Evolutionary conservation across 2,888 invertebrate species (phyloP).

Genomic region (Sthenelais limicola): DNA sequence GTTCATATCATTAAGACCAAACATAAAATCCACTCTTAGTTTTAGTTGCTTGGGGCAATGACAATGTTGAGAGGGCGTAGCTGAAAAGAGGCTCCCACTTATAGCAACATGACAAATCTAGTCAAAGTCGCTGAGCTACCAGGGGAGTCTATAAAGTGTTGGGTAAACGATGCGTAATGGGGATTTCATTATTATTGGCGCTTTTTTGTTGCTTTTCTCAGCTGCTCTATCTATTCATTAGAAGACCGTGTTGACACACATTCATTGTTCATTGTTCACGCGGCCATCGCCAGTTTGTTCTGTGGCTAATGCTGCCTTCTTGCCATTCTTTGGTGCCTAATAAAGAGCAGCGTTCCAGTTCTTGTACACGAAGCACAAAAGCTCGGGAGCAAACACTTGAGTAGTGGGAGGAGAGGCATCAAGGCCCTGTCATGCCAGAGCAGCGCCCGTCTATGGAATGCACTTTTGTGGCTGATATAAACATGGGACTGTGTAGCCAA

Average conservation of each 20-base stretch:
- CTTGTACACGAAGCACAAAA: neutral
- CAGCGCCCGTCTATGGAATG: neutral
- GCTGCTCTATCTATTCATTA: constrained; percentile 36
- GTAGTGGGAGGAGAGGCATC: neutral
- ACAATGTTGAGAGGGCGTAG: neutral
- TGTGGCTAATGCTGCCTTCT: constrained; percentile 34
- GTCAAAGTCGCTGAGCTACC: constrained; percentile 30
- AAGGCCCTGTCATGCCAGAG: neutral
- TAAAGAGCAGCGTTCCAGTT: constrained; percentile 8
- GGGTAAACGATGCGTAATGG: constrained; percentile 30
- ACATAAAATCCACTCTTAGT: too few relatives aligned
- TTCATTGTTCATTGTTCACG: constrained; percentile 27
- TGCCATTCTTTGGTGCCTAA: constrained; percentile 32
- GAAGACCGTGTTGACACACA: constrained; percentile 22
- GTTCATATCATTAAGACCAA: too few relatives aligned
- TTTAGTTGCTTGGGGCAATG: too few relatives aligned
- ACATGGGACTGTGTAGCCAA: too few relatives aligned
- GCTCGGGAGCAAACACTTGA: constrained; percentile 29
- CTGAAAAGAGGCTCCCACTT: constrained; percentile 5
- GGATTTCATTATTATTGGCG: constrained; percentile 14
- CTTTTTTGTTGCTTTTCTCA: constrained; percentile 20
- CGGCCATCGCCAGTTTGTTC: constrained; percentile 17
- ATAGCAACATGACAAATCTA: neutral
- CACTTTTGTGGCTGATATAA: too few relatives aligned
- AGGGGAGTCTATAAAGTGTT: constrained; percentile 15